Conservation (phyloP, 2,113 vertebrate genomes). For the Neofelis nebulosa region DNA sequence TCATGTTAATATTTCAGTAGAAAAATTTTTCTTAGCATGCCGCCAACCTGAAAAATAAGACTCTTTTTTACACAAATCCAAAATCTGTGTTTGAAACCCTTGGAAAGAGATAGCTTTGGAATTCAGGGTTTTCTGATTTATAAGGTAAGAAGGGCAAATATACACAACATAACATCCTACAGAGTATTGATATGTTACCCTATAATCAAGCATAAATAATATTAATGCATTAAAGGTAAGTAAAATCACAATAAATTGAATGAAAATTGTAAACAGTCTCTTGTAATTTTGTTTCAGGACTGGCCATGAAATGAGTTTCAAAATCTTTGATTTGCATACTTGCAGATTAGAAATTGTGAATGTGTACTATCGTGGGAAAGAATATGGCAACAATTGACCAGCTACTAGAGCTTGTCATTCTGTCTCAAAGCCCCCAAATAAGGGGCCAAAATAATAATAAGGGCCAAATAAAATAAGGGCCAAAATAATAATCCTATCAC, state of each 20-base stretch:
- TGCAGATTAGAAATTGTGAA: neutral
- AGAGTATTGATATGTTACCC: neutral
- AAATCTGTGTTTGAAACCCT: neutral
- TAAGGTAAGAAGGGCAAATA: neutral
- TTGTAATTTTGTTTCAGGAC: neutral
- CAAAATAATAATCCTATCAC: neutral
- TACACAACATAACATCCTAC: neutral
- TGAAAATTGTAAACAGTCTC: neutral
- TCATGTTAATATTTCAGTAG: neutral
- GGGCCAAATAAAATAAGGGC: too few species aligned
- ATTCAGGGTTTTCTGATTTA: neutral
- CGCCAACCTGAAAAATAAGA: neutral
- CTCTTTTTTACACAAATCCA: neutral
- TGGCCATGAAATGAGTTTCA: neutral
- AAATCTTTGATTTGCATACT: neutral
- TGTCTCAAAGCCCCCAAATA: too few species aligned
- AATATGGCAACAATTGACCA: neutral
- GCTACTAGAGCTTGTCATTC: neutral
- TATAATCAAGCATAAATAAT: neutral
- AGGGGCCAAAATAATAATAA: neutral
- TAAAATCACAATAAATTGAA: neutral
- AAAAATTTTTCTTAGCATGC: neutral
- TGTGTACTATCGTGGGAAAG: neutral
- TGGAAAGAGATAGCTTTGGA: neutral
- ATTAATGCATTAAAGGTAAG: neutral